These are phyloP conservation scores for Sinopyrophorus schimmeli DNA, from an alignment of 2,888 invertebrate genomes.

Conservation along the genomic window DNA sequence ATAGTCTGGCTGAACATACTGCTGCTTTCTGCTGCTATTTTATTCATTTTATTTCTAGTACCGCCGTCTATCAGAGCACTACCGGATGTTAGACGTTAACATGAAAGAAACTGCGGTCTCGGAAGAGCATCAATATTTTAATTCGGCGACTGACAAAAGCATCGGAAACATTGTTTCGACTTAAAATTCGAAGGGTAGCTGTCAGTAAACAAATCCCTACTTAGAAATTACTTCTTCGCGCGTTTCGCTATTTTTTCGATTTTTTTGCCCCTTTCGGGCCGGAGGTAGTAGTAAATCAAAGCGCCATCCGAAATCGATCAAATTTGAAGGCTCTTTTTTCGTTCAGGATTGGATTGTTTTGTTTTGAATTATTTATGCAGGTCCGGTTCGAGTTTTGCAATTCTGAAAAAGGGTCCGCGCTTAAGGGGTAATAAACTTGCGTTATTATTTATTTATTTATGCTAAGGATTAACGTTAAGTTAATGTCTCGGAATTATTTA, in stretches of 20 bases:
- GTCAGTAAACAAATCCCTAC: not conserved
- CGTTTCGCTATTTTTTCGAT: not conserved
- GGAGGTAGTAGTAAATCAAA: too few relatives aligned
- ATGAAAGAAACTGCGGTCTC: constrained; percentile 28
- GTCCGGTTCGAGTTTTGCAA: constrained; percentile 1
- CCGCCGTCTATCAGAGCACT: constrained; percentile 23
- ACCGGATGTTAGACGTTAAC: constrained; percentile 25
- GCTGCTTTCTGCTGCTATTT: constrained; percentile 25
- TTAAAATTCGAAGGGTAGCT: not conserved
- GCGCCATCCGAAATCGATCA: constrained; percentile 9
- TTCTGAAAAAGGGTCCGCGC: too few relatives aligned
- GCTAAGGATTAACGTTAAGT: too few relatives aligned
- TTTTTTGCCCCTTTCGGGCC: not conserved
- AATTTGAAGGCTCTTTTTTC: constrained; percentile 5
- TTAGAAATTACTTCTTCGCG: not conserved
- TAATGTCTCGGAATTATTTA: too few relatives aligned
- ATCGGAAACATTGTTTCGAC: constrained; percentile 17
- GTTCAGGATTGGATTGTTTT: constrained; percentile 8
- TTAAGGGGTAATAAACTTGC: too few relatives aligned
- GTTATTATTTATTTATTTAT: too few relatives aligned
- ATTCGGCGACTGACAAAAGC: constrained; percentile 28
- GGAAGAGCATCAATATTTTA: constrained; percentile 34
- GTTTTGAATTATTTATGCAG: constrained; percentile 10
- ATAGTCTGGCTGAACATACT: too few relatives aligned
- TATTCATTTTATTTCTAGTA: constrained; percentile 30